Conservation (phyloP, 2,888 invertebrate genomes). For the Lapara coniferarum region DNA sequence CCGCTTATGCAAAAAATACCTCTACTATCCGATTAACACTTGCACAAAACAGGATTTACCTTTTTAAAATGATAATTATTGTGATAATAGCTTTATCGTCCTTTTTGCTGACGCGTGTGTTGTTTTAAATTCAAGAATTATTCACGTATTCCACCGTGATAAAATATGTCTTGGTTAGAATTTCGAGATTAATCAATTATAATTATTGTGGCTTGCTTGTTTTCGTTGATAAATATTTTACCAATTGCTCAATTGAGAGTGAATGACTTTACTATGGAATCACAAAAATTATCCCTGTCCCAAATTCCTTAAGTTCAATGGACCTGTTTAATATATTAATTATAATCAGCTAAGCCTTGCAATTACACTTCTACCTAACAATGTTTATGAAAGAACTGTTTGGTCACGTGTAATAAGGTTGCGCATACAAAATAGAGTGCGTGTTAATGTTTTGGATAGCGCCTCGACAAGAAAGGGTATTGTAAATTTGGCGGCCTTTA, state of each 20-base stretch:
- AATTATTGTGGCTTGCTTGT: too few relatives aligned
- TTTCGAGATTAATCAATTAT: too few relatives aligned
- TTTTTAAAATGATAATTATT: slow-evolving; percentile 63
- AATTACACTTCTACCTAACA: neutral
- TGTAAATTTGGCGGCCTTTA: slow-evolving; percentile 80
- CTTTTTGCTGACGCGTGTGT: slow-evolving; percentile 55
- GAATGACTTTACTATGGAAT: too few relatives aligned
- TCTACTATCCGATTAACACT: slow-evolving; percentile 80
- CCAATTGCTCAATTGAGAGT: too few relatives aligned
- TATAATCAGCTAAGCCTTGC: neutral
- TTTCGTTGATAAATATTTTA: too few relatives aligned
- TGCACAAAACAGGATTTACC: slow-evolving; percentile 62
- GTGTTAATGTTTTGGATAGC: slow-evolving; percentile 72
- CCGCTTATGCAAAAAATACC: slow-evolving; percentile 81
- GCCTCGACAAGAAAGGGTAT: slow-evolving; percentile 62
- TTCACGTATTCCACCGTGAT: neutral
- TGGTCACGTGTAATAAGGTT: slow-evolving; percentile 6
- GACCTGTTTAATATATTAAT: neutral
- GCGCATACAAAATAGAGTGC: slow-evolving; percentile 46
- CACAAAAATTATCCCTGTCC: neutral
- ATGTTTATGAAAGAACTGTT: neutral
- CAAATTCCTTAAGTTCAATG: too few relatives aligned
- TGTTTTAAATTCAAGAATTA: slow-evolving; percentile 28
- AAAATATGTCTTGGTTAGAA: too few relatives aligned
- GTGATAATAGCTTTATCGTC: slow-evolving; percentile 56